These are phyloP conservation scores for Bombus impatiens DNA, from an alignment of 1,140 invertebrate species.

Conservation along the genomic window DNA sequence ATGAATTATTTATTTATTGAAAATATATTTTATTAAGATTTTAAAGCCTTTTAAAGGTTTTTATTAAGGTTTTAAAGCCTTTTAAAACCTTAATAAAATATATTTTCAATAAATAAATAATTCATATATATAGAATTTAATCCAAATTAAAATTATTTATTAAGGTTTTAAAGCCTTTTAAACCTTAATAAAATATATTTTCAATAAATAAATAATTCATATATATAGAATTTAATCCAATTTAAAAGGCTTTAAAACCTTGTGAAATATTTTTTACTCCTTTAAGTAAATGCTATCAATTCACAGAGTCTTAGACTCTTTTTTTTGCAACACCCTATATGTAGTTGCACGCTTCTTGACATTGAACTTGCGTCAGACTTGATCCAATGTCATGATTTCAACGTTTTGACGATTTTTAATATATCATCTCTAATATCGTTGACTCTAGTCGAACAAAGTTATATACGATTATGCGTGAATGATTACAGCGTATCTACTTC, in stretches of 20 bases:
- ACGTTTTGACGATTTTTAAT: background rate
- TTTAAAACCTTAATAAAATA: too few relatives aligned
- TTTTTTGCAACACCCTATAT: background rate
- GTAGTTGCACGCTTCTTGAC: background rate
- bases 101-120: too few relatives aligned
- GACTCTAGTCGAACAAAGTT: background rate
- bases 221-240: too few relatives aligned
- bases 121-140: too few relatives aligned
- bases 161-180: too few relatives aligned
- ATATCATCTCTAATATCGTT: background rate
- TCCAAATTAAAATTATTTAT: too few relatives aligned
- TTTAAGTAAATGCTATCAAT: background rate
- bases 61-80: too few relatives aligned
- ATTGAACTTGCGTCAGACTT: background rate
- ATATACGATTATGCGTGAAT: background rate
- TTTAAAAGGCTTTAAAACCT: too few relatives aligned
- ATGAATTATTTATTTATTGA: background rate
- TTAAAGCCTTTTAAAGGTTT: too few relatives aligned
- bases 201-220: too few relatives aligned
- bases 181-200: too few relatives aligned
- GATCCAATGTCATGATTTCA: background rate
- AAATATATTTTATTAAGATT: background rate
- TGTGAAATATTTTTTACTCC: background rate
- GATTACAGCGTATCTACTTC: constrained; percentile 83
- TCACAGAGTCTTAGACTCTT: background rate